Conservation (phyloP, 2,113 vertebrate genomes). For the Odontesthes bonariensis region DNA sequence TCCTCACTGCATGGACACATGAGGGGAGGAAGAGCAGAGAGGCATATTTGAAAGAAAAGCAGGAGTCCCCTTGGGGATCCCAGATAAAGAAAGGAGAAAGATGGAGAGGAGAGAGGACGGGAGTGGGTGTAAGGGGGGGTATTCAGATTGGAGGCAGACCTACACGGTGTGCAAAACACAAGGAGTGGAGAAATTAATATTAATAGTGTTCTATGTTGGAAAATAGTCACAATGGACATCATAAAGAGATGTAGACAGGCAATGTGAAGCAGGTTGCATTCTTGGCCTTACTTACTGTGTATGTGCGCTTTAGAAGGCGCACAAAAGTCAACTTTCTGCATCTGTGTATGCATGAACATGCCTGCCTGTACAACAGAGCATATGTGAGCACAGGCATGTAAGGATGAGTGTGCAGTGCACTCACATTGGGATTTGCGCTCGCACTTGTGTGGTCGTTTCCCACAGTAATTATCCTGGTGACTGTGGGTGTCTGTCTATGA, state of each 20-base stretch:
- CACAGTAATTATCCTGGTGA: conserved; percentile 78
- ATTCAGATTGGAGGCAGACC: conserved; percentile 75
- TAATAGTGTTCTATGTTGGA: conserved; percentile 65
- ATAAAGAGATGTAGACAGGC: conserved; percentile 83
- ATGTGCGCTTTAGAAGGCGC: conserved; percentile 30
- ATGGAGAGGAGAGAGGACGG: conserved; percentile 65
- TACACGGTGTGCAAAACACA: conserved; percentile 77
- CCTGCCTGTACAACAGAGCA: conserved; percentile 51
- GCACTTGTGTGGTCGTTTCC: conserved; percentile 75
- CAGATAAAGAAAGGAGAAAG: conserved; percentile 71
- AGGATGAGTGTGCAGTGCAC: conserved; percentile 54
- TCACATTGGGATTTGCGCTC: conserved; percentile 46
- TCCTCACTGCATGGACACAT: conserved; percentile 72
- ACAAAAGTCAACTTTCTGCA: neutral
- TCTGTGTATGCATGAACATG: conserved; percentile 16
- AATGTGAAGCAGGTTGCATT: conserved; percentile 53
- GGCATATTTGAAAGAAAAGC: conserved; percentile 82
- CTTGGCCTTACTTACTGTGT: conserved; percentile 33
- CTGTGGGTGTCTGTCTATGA: conserved; percentile 77
- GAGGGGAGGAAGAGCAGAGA: conserved; percentile 77
- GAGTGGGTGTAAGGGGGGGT: conserved; percentile 57
- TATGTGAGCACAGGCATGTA: conserved; percentile 39
- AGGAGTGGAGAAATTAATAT: conserved; percentile 74
- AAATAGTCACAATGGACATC: conserved; percentile 79
- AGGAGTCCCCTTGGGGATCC: conserved; percentile 82